Percentiles rank a stretch among this genome's conserved stretches.
These are phyloP conservation scores for Capricornis sumatraensis DNA, from an alignment of 2,113 vertebrate species.

Conservation along the genomic window DNA sequence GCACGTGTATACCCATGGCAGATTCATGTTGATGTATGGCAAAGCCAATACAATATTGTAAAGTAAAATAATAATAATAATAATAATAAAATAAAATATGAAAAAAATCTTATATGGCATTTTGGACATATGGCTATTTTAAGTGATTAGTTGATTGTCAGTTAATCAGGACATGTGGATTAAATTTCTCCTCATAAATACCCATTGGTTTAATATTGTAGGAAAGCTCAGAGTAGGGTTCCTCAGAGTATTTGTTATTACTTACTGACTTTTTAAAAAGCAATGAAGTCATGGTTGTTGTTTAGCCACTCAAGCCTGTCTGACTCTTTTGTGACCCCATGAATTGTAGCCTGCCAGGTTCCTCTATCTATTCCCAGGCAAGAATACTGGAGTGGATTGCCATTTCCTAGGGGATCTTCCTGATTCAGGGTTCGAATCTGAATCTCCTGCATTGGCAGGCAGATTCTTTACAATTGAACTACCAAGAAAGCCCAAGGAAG, in stretches of 20 bases:
- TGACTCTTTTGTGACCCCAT: not conserved
- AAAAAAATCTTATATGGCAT: slow-evolving; percentile 20
- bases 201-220: slow-evolving; percentile 25
- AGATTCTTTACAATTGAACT: not conserved
- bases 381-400: not conserved
- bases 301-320: not conserved
- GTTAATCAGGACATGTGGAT: slow-evolving; percentile 6
- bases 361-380: not conserved
- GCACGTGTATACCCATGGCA: fast-evolving
- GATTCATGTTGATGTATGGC: too few species aligned
- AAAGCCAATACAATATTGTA: too few species aligned
- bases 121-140: slow-evolving; percentile 20
- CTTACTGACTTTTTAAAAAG: not conserved
- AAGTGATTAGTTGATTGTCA: slow-evolving; percentile 39
- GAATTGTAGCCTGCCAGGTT: not conserved
- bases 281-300: not conserved
- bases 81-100: too few species aligned
- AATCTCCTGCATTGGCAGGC: not conserved
- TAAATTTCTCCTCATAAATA: slow-evolving; percentile 31
- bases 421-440: not conserved
- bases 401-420: not conserved
- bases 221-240: not conserved
- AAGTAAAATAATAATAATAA: too few species aligned
- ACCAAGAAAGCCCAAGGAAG: not conserved
- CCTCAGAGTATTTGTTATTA: not conserved